A percentile compares a stretch with the other conserved stretches of the same genome.
phyloP scores from a whole-genome alignment of 2,113 vertebrate species.

The Pampusana beccarii region DNA sequence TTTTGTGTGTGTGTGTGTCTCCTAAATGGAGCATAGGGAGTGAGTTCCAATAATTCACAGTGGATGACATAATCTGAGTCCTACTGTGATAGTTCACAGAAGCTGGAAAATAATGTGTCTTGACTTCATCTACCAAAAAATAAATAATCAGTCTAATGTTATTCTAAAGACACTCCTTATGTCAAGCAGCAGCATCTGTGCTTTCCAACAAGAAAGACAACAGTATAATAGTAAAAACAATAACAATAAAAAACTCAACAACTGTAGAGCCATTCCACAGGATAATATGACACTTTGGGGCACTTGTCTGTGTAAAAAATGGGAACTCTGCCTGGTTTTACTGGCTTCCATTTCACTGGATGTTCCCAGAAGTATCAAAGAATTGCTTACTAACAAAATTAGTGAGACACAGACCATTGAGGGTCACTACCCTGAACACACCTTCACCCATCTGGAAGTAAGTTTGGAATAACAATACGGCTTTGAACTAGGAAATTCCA shows the following conservation, averaged over 20 bases:
- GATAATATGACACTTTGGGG: not conserved
- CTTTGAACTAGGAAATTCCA: not conserved
- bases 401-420: not conserved
- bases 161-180: not conserved
- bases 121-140: not conserved
- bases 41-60: constrained; percentile 31
- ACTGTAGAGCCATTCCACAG: not conserved
- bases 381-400: not conserved
- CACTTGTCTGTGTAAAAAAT: not conserved
- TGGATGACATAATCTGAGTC: not conserved
- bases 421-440: not conserved
- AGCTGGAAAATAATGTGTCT: not conserved
- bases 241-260: not conserved
- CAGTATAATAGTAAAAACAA: not conserved
- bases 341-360: not conserved
- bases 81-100: not conserved
- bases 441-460: not conserved
- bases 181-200: not conserved
- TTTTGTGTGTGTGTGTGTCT: not conserved
- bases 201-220: not conserved
- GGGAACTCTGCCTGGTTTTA: not conserved
- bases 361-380: not conserved
- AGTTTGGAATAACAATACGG: not conserved
- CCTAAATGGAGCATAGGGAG: not conserved
- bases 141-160: not conserved